Percentiles rank a stretch among this genome's conserved stretches.
Evolutionary conservation across 2,888 invertebrate genomes (phyloP).

Genomic region (Thymelicus lineola): DNA sequence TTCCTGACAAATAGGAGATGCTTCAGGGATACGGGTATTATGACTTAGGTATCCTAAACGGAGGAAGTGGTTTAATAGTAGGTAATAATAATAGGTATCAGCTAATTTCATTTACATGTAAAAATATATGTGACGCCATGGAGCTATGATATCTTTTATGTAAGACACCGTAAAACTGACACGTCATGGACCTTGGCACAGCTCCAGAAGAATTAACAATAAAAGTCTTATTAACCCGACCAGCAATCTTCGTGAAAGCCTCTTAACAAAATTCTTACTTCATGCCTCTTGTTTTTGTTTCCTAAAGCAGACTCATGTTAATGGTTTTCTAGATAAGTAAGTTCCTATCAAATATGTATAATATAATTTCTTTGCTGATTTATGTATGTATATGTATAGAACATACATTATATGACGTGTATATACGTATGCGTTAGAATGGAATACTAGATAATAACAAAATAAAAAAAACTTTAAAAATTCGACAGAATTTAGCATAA

Average conservation of each 20-base stretch:
- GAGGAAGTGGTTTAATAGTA: too few relatives aligned
- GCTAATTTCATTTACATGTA: not conserved
- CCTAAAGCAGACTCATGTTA: not conserved
- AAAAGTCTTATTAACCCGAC: constrained; percentile 34
- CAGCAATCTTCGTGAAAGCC: constrained; percentile 34
- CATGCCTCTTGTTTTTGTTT: constrained; percentile 16
- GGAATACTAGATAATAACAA: too few relatives aligned
- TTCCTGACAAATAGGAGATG: too few relatives aligned
- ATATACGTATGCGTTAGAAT: too few relatives aligned
- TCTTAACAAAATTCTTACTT: constrained; percentile 26
- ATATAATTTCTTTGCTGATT: too few relatives aligned
- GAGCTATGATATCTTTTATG: constrained; percentile 10
- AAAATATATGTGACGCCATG: constrained; percentile 6
- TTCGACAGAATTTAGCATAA: too few relatives aligned
- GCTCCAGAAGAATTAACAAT: constrained; percentile 33
- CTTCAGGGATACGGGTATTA: too few relatives aligned
- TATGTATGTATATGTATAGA: too few relatives aligned
- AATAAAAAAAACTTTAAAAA: too few relatives aligned
- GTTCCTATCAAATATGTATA: too few relatives aligned
- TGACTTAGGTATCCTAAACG: too few relatives aligned
- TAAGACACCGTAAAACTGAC: constrained; percentile 30
- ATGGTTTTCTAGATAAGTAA: not conserved
- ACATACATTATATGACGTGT: too few relatives aligned
- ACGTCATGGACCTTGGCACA: constrained; percentile 31
- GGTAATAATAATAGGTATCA: not conserved